A percentile compares a stretch with the other conserved stretches of the same genome.
phyloP scores from a whole-genome alignment of 2,888 invertebrate genomes.

The Syrphus vitripennis region DNA sequence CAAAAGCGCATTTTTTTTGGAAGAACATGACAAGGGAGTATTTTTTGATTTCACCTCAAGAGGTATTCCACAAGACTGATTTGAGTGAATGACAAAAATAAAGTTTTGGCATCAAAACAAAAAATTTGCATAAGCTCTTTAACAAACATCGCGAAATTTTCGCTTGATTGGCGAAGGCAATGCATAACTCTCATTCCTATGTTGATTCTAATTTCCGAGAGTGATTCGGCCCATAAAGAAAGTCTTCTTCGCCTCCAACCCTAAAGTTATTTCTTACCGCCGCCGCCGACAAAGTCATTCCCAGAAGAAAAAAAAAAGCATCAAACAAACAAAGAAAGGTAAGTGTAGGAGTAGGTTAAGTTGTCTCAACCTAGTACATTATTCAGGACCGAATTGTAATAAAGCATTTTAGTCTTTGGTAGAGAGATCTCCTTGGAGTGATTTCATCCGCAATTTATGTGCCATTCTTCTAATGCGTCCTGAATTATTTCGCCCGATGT shows the following conservation, averaged over 20 bases:
- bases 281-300: background rate
- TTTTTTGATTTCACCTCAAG: slow-evolving; percentile 7
- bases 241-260: slow-evolving; percentile 37
- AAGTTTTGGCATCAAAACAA: slow-evolving; percentile 13
- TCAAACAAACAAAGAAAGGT: slow-evolving; percentile 52
- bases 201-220: slow-evolving; percentile 67
- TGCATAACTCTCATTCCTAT: slow-evolving; percentile 21
- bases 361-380: slow-evolving; percentile 73
- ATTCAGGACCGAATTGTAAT: slow-evolving; percentile 74
- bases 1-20: background rate
- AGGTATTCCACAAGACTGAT: background rate
- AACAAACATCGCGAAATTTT: slow-evolving; percentile 61
- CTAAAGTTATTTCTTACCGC: background rate
- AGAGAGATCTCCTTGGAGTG: slow-evolving; percentile 66
- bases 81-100: slow-evolving; percentile 18
- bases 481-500: slow-evolving; percentile 67
- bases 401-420: slow-evolving; percentile 73
- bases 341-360: slow-evolving; percentile 68
- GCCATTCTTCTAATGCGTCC: slow-evolving; percentile 71
- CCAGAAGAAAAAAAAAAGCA: background rate
- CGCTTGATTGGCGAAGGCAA: slow-evolving; percentile 41
- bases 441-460: slow-evolving; percentile 66
- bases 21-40: slow-evolving; percentile 8
- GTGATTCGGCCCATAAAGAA: slow-evolving; percentile 66
- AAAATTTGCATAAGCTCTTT: slow-evolving; percentile 63